Percentiles rank a stretch among this genome's conserved stretches.
Conservation (phyloP, 1,140 invertebrate genomes). For the Papilio xuthus region DNA sequence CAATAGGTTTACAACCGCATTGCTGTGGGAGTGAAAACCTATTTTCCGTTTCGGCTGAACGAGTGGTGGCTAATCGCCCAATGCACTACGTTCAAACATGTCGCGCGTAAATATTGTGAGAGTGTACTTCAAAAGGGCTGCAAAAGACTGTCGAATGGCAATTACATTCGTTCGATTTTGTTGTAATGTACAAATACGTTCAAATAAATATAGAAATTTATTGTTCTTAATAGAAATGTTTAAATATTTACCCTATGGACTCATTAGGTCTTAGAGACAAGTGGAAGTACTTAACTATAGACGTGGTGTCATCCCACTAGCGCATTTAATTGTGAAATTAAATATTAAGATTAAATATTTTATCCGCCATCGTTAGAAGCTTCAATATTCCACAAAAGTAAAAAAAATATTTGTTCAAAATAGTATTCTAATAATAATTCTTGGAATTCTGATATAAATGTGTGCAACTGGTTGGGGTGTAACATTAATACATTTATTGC, state of each 20-base stretch:
- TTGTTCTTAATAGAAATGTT: conserved; percentile 29
- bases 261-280: conserved; percentile 19
- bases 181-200: conserved; percentile 30
- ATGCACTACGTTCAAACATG: neutral
- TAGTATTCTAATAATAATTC: neutral
- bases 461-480: neutral
- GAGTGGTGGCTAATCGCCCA: neutral
- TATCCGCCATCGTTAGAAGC: neutral
- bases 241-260: conserved; percentile 19
- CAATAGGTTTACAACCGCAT: neutral
- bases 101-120: neutral
- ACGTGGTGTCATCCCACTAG: neutral
- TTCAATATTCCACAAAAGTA: neutral
- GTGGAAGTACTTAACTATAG: conserved; percentile 9
- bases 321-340: conserved; percentile 12
- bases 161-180: conserved; percentile 20
- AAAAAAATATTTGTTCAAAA: neutral
- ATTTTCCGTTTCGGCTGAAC: neutral
- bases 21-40: neutral
- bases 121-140: conserved; percentile 12
- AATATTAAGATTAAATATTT: conserved; percentile 3
- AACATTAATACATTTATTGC: neutral
- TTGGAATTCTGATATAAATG: neutral
- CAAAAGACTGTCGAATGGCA: conserved; percentile 29
- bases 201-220: conserved; percentile 25